phyloP scores from a whole-genome alignment of 2,888 invertebrate species.

The Epinotia ramella region DNA sequence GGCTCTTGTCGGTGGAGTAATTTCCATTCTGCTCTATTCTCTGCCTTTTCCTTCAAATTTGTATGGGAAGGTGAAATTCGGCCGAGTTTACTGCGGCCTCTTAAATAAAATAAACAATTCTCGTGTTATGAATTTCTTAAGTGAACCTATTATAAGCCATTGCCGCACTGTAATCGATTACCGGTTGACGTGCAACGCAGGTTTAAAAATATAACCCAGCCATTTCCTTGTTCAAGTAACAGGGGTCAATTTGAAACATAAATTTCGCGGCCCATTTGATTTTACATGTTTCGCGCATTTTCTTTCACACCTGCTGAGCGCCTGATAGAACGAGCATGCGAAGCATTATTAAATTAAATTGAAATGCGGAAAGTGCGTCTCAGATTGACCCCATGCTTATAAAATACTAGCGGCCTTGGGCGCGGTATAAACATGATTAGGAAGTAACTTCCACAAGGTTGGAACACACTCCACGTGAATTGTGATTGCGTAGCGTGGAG shows the following conservation, averaged over 20 bases:
- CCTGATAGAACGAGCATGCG: neutral
- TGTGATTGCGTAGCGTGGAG: too few species aligned
- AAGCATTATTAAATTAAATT: neutral
- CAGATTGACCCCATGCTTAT: neutral
- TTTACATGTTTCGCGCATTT: neutral
- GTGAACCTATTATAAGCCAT: slow-evolving; percentile 3
- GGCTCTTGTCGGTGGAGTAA: too few species aligned
- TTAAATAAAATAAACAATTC: neutral
- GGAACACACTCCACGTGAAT: neutral
- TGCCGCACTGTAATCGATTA: slow-evolving; percentile 20
- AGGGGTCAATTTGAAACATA: neutral
- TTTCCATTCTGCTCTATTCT: too few species aligned
- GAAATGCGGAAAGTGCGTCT: neutral
- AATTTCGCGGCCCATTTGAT: neutral
- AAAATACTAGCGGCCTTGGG: slow-evolving; percentile 8
- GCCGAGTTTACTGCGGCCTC: too few species aligned
- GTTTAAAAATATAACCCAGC: slow-evolving; percentile 18
- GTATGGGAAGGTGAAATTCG: too few species aligned
- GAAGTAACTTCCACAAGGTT: neutral
- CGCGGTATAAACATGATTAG: neutral
- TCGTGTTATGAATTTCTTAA: neutral
- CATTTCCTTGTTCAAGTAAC: slow-evolving; percentile 12
- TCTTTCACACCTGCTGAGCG: neutral
- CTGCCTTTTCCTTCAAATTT: too few species aligned
- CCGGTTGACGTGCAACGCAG: slow-evolving; percentile 17